Evolutionary conservation across 2,888 invertebrate species (phyloP), one percentile per base, ranked within the genome.

Genomic region (Heliconius sara): DNA sequence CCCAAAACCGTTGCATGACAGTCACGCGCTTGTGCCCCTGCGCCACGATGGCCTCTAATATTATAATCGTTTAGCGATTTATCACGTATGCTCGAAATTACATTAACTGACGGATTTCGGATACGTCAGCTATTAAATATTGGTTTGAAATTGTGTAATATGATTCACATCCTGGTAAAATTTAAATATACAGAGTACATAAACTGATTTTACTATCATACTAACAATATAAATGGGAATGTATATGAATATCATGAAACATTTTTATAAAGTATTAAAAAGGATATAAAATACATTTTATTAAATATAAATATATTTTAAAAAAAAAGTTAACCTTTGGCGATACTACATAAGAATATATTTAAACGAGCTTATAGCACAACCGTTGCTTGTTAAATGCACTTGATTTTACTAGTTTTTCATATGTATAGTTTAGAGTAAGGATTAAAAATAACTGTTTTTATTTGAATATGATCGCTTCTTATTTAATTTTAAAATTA

Each of bases 21-120:
- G 16, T 52, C 19, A 52, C 19, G 19, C 52, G 2, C 6, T 52
- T 52, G 52, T 52, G 52, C 19, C 52, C 22, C 22, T 52, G 52
- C 22, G 52, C 52, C 52, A 19, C 19, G 52, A 52, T 19, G 52
- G 52, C 7, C 2, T 52, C 6, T 52, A 52, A 76, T 73, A 52
- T 67, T 60, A 2, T 27, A 72, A 76, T 60, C 71, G 52, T 65
- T 78, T 65, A 76, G 76, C 78, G 47, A 43, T 67, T 74, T 79
- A 78, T 66, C 57, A 67, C 43, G 30, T 74, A 30, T 57, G n/a
- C 71, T 71, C 68, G 68, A 47, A 74, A 60, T 43, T 39, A 47
- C 74, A 60, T 68, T 74, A 72, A 39, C 52, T 60, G 43, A 30
- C 25, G 39, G 63, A 73, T 60, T 76, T 66, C 19, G 68, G 25